A percentile compares a stretch with the other conserved stretches of the same genome.
phyloP scores from a whole-genome alignment of 2,888 invertebrate species.

The Altica lythri region DNA sequence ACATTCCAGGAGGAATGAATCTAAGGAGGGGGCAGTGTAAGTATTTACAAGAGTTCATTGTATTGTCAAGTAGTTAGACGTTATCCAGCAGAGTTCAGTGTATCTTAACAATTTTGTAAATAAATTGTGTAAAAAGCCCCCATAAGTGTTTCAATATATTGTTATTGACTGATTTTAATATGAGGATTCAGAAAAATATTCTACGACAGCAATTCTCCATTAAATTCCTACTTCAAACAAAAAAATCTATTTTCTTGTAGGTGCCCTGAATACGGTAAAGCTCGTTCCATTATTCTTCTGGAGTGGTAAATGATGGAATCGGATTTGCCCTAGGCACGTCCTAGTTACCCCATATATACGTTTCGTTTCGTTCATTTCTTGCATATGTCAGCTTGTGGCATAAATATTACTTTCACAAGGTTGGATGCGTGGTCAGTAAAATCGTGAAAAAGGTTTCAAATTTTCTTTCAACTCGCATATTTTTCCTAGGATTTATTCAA shows the following conservation, averaged over 20 bases:
- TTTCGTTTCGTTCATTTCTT: conserved; percentile 37
- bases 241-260: conserved; percentile 11
- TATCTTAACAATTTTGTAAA: too few relatives aligned
- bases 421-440: conserved; percentile 39
- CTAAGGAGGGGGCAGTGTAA: too few relatives aligned
- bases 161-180: too few relatives aligned
- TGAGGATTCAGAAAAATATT: too few relatives aligned
- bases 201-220: too few relatives aligned
- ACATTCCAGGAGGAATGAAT: too few relatives aligned
- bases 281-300: conserved; percentile 8
- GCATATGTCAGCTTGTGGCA: conserved; percentile 40
- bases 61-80: too few relatives aligned
- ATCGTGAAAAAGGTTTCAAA: conserved; percentile 36
- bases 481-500: conserved; percentile 36
- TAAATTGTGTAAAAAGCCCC: too few relatives aligned
- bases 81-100: too few relatives aligned
- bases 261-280: conserved; percentile 1
- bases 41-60: too few relatives aligned
- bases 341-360: conserved; percentile 32
- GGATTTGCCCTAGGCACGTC: conserved; percentile 34
- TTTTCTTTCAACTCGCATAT: conserved; percentile 36
- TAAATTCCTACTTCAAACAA: too few relatives aligned
- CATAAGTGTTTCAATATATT: too few relatives aligned
- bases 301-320: conserved; percentile 36
- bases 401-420: conserved; percentile 42